A percentile compares a stretch with the other conserved stretches of the same genome.
phyloP scores from a whole-genome alignment of 2,113 vertebrate genomes.

The Nestor notabilis region DNA sequence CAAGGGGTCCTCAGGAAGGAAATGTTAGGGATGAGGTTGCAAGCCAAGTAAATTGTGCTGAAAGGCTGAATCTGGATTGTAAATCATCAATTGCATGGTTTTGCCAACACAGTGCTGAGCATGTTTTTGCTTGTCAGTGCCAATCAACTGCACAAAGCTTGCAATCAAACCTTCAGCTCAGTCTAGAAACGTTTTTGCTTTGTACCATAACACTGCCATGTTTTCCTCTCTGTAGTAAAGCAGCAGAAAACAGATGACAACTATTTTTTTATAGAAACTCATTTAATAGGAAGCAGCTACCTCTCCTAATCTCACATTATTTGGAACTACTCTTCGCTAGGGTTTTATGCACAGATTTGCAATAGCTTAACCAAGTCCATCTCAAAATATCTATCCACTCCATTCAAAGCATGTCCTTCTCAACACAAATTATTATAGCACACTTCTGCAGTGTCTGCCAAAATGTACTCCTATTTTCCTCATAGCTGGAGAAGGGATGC shows the following conservation, averaged over 20 bases:
- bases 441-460: background rate
- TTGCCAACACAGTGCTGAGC: background rate
- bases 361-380: background rate
- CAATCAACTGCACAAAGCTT: background rate
- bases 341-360: background rate
- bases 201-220: background rate
- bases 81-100: background rate
- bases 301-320: background rate
- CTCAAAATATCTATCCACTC: background rate
- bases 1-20: background rate
- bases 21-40: background rate
- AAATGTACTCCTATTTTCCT: background rate
- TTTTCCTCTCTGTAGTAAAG: background rate
- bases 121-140: background rate
- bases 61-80: background rate
- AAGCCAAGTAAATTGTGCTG: background rate
- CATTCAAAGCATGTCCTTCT: background rate
- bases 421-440: background rate
- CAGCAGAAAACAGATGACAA: conserved; percentile 16
- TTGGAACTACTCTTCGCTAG: background rate
- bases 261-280: background rate
- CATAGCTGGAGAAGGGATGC: background rate
- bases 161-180: background rate
- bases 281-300: background rate
- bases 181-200: background rate